These are phyloP conservation scores for Gadus macrocephalus DNA, from an alignment of 2,113 vertebrate species.

Conservation along the genomic window DNA sequence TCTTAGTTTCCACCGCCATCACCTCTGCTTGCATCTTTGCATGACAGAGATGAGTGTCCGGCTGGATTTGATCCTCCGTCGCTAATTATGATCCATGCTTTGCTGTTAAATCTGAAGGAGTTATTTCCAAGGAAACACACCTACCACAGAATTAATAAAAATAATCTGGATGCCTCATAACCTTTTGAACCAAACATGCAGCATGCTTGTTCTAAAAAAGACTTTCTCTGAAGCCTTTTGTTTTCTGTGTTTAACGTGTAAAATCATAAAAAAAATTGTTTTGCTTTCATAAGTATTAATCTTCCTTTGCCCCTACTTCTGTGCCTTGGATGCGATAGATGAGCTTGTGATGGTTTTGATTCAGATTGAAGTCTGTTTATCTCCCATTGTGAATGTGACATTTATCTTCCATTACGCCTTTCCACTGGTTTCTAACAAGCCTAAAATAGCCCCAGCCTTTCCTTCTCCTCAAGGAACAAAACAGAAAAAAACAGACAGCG, in stretches of 20 bases:
- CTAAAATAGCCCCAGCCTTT: background rate
- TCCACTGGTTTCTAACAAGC: background rate
- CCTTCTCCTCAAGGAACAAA: too few species aligned
- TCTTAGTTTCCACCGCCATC: slow-evolving; percentile 13
- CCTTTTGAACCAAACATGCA: slow-evolving; percentile 52
- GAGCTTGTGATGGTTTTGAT: background rate
- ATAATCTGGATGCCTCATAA: too few species aligned
- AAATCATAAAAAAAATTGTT: background rate
- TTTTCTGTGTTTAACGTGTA: background rate
- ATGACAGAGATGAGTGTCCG: slow-evolving; percentile 46
- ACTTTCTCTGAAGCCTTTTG: background rate
- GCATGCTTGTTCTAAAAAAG: background rate
- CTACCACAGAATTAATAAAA: slow-evolving; percentile 1
- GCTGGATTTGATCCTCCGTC: slow-evolving; percentile 44
- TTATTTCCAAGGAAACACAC: slow-evolving; percentile 59
- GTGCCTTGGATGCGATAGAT: too few species aligned
- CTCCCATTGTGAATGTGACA: background rate
- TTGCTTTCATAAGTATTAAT: background rate
- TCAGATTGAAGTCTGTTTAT: background rate
- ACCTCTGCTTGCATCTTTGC: slow-evolving; percentile 32
- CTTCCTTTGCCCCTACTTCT: background rate
- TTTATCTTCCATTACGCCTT: background rate
- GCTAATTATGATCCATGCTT: slow-evolving; percentile 57
- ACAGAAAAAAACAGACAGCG: too few species aligned
- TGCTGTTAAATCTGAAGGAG: slow-evolving; percentile 52